Evolutionary conservation across 2,113 vertebrate species (phyloP), one percentile per base, ranked within the genome.

Genomic region (Antigone vipio): DNA sequence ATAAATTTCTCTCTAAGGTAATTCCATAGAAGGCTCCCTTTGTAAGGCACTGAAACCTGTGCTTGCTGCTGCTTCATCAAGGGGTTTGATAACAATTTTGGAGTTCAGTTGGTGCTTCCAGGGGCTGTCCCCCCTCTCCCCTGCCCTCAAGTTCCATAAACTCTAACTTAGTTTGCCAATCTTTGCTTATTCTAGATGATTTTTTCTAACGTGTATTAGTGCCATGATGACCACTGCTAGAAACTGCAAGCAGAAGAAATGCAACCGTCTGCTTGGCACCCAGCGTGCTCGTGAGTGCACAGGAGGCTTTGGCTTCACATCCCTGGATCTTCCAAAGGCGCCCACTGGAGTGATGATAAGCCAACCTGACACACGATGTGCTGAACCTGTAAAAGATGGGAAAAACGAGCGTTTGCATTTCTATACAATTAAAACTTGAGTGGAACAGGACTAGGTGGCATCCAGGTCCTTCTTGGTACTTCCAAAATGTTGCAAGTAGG

Each of bases 41-140:
- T 44, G 20, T 38, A 64, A 77, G 24, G 24, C 15, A n/a, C 9
- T 40, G 44, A 81, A 72, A 63, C 32, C 16, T 34, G 9, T 4
- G 5, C 47, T 78, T 63, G 15, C 45, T 86, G 68, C 59, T 67
- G 44, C 38, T 77, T 81, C 1, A 0, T 53, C 10, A 29, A 38
- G 18, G 40, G 9, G 10, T 55, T 26, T 69, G 60, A 40, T 50
- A 49, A 56, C 14, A 30, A 27, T n/a, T 53, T 20, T 35, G 58
- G 63, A 53, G 45, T 35, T 64, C 2, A 11, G 13, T 34, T 47
- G 22, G 13, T 68, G 42, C 49, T 72, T 79, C 34, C 11, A 20
- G 79, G 23, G 16, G 17, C 42, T 40, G 26, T 29, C 0, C 0
- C 8, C 5, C 10, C 12, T 11, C 23, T 7, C 38, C 5, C 2